Percentiles rank a stretch among this genome's conserved stretches.
Evolutionary conservation across 2,113 vertebrate genomes (phyloP).

Genomic region (Triplophysa tibetana): DNA sequence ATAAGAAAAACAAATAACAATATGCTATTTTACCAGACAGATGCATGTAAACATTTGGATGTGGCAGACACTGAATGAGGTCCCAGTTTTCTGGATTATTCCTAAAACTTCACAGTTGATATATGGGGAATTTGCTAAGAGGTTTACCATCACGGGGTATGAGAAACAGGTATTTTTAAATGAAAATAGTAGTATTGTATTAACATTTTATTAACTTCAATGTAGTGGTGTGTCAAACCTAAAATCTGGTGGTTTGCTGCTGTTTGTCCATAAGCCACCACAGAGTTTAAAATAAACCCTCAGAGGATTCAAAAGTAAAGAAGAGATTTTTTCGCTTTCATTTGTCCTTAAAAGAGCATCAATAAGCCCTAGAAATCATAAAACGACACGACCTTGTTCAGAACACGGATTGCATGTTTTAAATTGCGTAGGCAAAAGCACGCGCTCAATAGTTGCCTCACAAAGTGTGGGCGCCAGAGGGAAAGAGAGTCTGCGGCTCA

Average conservation of each 20-base stretch:
- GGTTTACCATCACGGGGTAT: neutral
- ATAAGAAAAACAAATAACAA: neutral
- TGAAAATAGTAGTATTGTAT: neutral
- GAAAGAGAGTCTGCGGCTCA: neutral
- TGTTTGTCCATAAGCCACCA: neutral
- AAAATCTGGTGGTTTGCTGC: neutral
- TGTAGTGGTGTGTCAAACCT: neutral
- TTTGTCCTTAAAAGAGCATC: neutral
- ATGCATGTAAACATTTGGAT: neutral
- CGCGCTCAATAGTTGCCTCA: constrained; percentile 44
- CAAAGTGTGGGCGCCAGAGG: constrained; percentile 44
- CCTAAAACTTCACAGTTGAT: constrained; percentile 1
- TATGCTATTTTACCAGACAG: neutral
- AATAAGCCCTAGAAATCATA: neutral
- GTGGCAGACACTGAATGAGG: neutral
- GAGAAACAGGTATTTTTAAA: neutral
- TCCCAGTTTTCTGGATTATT: neutral
- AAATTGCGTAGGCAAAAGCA: constrained; percentile 42
- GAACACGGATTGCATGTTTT: constrained; percentile 17
- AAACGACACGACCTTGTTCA: constrained; percentile 33
- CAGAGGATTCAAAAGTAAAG: neutral
- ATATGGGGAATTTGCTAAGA: neutral
- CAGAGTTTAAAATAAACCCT: neutral
- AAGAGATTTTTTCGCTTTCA: neutral
- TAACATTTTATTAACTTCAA: neutral